A percentile compares a stretch with the other conserved stretches of the same genome.
phyloP scores from a whole-genome alignment of 2,113 vertebrate species.

The Hassar affinis region DNA sequence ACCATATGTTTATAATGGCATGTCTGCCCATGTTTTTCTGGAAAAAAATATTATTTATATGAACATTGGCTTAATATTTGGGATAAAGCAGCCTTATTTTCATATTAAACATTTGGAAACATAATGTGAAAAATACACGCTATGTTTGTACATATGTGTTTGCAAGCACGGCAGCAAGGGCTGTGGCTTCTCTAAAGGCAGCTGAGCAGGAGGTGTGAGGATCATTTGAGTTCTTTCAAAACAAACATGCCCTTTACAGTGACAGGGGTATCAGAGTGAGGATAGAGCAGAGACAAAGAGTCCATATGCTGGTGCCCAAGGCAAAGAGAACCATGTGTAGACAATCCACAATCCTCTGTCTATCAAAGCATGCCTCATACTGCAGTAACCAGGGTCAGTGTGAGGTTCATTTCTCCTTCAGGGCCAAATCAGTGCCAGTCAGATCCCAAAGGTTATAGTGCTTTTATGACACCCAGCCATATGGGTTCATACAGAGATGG shows the following conservation, averaged over 20 bases:
- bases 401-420: conserved; percentile 26
- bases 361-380: conserved; percentile 3
- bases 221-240: conserved; percentile 47
- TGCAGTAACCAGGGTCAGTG: conserved; percentile 31
- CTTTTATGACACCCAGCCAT: neutral
- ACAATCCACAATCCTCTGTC: neutral
- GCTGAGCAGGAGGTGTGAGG: conserved; percentile 30
- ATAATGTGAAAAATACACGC: neutral
- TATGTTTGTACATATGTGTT: neutral
- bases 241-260: conserved; percentile 28
- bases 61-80: neutral
- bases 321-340: conserved; percentile 7
- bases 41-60: neutral
- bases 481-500: neutral
- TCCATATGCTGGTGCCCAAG: conserved; percentile 27
- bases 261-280: conserved; percentile 23
- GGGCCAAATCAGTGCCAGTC: neutral
- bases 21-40: no score
- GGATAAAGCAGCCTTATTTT: neutral
- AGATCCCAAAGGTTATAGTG: conserved; percentile 6
- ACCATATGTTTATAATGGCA: neutral
- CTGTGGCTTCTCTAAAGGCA: conserved; percentile 14
- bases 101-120: neutral
- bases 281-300: neutral
- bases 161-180: conserved; percentile 12